Evolutionary conservation across 2,113 vertebrate species (phyloP).

Genomic region (Bos javanicus): DNA sequence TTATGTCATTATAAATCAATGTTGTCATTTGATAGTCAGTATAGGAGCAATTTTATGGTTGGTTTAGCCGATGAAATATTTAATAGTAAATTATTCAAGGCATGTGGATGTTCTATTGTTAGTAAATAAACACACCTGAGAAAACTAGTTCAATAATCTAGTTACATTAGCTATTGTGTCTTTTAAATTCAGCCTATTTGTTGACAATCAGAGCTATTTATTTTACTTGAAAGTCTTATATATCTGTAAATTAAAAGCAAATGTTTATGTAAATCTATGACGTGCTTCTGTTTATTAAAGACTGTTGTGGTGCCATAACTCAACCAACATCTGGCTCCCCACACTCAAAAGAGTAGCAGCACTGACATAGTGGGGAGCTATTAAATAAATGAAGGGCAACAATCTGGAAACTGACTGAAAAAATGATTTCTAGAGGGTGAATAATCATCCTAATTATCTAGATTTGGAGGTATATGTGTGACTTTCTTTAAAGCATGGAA

Average conservation of each 20-base stretch:
- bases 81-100: slow-evolving; percentile 52
- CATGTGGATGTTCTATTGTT: slow-evolving; percentile 31
- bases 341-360: not conserved
- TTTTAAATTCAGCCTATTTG: not conserved
- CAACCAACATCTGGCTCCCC: not conserved
- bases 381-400: not conserved
- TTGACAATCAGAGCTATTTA: not conserved
- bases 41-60: slow-evolving; percentile 29
- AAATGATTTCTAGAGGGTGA: not conserved
- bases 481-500: not conserved
- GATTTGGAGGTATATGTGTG: not conserved
- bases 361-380: not conserved
- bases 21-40: slow-evolving; percentile 20
- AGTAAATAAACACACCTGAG: not conserved
- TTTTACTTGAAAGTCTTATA: not conserved
- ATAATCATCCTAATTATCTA: not conserved
- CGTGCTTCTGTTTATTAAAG: not conserved
- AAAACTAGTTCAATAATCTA: not conserved
- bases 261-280: not conserved
- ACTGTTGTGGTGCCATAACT: not conserved
- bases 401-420: not conserved
- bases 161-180: not conserved
- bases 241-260: not conserved
- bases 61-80: slow-evolving; percentile 28
- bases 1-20: slow-evolving; percentile 41